Percentiles rank a stretch among this genome's conserved stretches.
Evolutionary conservation across 2,797 vertebrate species (phyloP).

Genomic region (Sparus aurata): DNA sequence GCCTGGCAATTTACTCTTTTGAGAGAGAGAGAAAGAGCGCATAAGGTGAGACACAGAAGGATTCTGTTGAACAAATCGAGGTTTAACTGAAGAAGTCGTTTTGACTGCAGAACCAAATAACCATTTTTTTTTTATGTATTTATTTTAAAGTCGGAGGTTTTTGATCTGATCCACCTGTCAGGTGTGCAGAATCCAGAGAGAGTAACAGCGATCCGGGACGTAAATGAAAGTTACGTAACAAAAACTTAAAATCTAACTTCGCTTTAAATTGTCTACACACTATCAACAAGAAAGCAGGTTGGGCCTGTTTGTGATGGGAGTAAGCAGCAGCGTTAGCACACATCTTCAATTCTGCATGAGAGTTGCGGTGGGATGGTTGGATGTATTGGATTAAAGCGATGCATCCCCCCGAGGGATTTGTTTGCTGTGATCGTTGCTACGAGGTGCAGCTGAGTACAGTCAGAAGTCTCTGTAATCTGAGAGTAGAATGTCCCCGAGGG

Average conservation of each 20-base stretch:
- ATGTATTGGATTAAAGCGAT: constrained; percentile 38
- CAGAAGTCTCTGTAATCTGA: constrained; percentile 25
- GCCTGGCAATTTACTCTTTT: neutral
- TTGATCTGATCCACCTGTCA: neutral
- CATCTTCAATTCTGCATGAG: neutral
- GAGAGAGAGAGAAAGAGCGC: neutral
- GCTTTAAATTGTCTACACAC: neutral
- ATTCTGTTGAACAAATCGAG: neutral
- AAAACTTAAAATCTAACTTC: neutral
- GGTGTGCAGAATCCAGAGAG: neutral
- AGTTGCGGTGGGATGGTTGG: constrained; percentile 13
- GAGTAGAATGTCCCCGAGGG: constrained; percentile 38
- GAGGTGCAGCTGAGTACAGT: constrained; percentile 37
- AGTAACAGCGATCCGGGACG: no score
- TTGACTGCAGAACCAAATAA: neutral
- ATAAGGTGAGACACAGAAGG: neutral
- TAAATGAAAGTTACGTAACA: neutral
- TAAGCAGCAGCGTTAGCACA: constrained; percentile 27
- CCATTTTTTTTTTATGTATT: neutral
- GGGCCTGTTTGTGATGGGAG: constrained; percentile 1
- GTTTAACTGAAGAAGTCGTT: neutral
- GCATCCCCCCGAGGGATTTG: constrained; percentile 24
- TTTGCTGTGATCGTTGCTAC: constrained; percentile 26
- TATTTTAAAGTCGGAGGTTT: neutral
- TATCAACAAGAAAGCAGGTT: neutral